Conservation (phyloP, 2,888 invertebrate species). For the Cheilosia variabilis region DNA sequence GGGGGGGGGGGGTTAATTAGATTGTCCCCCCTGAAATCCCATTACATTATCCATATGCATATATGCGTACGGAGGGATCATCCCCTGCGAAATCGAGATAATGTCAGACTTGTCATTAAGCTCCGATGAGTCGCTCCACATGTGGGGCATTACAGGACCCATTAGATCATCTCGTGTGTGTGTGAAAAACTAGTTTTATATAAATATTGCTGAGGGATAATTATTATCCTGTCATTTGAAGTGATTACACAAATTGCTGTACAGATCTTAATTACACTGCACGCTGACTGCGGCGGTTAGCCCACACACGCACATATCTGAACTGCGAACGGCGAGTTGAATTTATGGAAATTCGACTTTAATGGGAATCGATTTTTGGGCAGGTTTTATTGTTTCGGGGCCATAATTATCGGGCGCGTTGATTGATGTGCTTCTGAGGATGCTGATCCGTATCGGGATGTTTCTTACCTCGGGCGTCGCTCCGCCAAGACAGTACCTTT, state of each 20-base stretch:
- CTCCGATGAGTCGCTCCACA: slow-evolving; percentile 52
- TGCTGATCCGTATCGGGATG: slow-evolving; percentile 39
- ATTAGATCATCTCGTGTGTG: slow-evolving; percentile 68
- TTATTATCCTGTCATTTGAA: slow-evolving; percentile 73
- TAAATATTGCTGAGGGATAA: slow-evolving; percentile 73
- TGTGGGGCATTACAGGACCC: slow-evolving; percentile 30
- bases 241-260: slow-evolving; percentile 68
- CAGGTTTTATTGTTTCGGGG: slow-evolving; percentile 36
- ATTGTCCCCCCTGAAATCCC: slow-evolving; percentile 54
- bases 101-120: slow-evolving; percentile 73
- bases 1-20: slow-evolving; percentile 66
- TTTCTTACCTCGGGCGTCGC: slow-evolving; percentile 16
- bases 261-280: slow-evolving; percentile 52
- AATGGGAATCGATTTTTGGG: slow-evolving; percentile 58
- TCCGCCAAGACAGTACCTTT: slow-evolving; percentile 46
- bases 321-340: background rate
- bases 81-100: slow-evolving; percentile 67
- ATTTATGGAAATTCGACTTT: slow-evolving; percentile 62
- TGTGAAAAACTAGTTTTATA: slow-evolving; percentile 70
- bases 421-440: slow-evolving; percentile 62
- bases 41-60: slow-evolving; percentile 23
- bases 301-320: background rate
- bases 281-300: background rate
- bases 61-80: slow-evolving; percentile 7
- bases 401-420: slow-evolving; percentile 58